phyloP scores from a whole-genome alignment of 2,888 invertebrate species.

The Dicroscelio sp. region DNA sequence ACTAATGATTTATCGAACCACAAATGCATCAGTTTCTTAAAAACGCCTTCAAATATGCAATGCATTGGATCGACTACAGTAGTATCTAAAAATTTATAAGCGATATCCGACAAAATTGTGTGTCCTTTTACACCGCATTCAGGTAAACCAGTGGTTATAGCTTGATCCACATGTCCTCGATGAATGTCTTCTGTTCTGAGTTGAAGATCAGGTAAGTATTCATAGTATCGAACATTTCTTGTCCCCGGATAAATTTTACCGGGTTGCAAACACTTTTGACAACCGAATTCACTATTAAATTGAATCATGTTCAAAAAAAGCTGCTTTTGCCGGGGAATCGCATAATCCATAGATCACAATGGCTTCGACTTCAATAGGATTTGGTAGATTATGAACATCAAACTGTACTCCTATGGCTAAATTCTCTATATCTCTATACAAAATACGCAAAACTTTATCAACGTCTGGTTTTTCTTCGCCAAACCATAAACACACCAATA shows the following conservation, averaged over 20 bases:
- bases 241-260: constrained; percentile 23
- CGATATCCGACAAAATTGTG: constrained; percentile 8
- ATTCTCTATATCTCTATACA: not conserved
- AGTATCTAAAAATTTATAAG: constrained; percentile 21
- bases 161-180: not conserved
- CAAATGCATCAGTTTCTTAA: constrained; percentile 4
- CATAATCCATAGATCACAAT: constrained; percentile 36
- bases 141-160: not conserved
- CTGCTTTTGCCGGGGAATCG: no score
- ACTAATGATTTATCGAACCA: not conserved
- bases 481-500: constrained; percentile 17
- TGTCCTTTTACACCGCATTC: constrained; percentile 28
- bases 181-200: constrained; percentile 34
- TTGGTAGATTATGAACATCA: not conserved
- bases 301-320: constrained; percentile 71
- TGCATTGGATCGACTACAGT: constrained; percentile 71
- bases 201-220: constrained; percentile 28
- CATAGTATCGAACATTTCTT: constrained; percentile 18
- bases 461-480: constrained; percentile 17
- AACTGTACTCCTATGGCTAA: constrained; percentile 12
- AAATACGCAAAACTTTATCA: not conserved
- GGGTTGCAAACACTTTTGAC: constrained; percentile 65
- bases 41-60: constrained; percentile 62
- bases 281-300: constrained; percentile 74
- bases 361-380: not conserved